Evolutionary conservation across 2,888 invertebrate species (phyloP).

Genomic region (Apoda limacodes): DNA sequence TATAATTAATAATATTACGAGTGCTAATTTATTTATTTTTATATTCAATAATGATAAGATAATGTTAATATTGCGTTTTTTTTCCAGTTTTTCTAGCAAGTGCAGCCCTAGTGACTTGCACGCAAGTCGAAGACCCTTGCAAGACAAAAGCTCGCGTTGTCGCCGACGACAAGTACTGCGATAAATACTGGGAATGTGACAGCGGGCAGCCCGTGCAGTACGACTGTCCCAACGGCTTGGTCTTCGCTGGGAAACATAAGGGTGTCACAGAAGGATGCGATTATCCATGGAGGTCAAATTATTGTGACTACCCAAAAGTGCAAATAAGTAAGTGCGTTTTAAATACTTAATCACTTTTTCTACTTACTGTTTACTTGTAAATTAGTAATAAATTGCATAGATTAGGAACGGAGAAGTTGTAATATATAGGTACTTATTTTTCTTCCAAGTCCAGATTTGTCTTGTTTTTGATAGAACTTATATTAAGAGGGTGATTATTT

Average conservation of each 20-base stretch:
- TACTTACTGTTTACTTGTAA: too few species aligned
- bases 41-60: too few species aligned
- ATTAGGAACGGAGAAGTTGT: background rate
- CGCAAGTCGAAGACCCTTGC: conserved; percentile 80
- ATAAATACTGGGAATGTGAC: conserved; percentile 88
- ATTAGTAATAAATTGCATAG: background rate
- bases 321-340: conserved; percentile 79
- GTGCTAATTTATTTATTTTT: too few species aligned
- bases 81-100: conserved; percentile 39
- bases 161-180: conserved; percentile 83
- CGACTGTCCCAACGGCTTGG: conserved; percentile 91
- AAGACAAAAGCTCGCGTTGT: conserved; percentile 82
- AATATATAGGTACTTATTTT: too few species aligned
- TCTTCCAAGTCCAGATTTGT: too few species aligned
- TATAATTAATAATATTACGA: too few species aligned
- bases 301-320: conserved; percentile 76
- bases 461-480: too few species aligned
- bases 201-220: conserved; percentile 85
- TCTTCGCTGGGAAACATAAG: conserved; percentile 88
- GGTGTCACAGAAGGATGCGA: conserved; percentile 92
- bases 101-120: conserved; percentile 33
- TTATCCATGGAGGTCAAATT: conserved; percentile 90
- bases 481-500: too few species aligned
- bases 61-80: too few species aligned
- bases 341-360: too few species aligned